Base-by-base conservation (phyloP, 2,797 vertebrate species). In the Ctenopoma multispine region DNA sequence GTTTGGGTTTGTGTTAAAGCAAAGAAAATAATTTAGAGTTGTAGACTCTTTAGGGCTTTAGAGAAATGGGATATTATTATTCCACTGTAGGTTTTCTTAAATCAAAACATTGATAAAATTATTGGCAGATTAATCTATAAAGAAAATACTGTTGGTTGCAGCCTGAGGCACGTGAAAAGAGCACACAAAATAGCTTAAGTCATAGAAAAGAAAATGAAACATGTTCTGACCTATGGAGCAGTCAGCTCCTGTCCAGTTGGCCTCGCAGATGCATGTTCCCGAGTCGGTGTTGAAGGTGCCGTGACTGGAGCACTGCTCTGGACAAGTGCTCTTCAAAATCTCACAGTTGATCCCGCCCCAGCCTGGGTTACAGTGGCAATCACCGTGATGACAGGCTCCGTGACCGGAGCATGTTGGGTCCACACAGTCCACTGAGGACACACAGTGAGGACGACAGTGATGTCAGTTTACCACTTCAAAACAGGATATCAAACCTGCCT, bases 331-430 rank as follows among this genome's bases (percentile, higher is more conserved):
- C 91, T 97, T 97, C 82, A 96, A 91, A 53, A 96, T 95, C 84
- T 98, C 97, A 77, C 98, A 99, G 87, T 90, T 95, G 90, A 79
- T 92, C 15, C 98, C 98, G 0, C 96, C 96, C 98, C 98, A 99
- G 79, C 97, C 97, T 0, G 97, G 96, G 81, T 93, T 97, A 88
- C 98, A 99, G 88, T 99, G 97, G 87, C 98, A 99, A 82, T 97
- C 97, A 0, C 97, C 96, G 0, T 98, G 97, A 89, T 98, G 96
- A 83, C 98, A 99, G 57, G 97, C 87, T 0, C 98, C 98, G 0
- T 99, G 98, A 77, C 92, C 90, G 18, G 97, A 96, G 92, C 98
- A 99, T 18, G 90, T 87, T 15, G 98, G 96, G 85, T 99, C 97
- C 82, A 97, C 78, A 74, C 98, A 99, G 93, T 99, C 97, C 73